phyloP scores from a whole-genome alignment of 2,888 invertebrate species.

The Amphimallon solstitiale region DNA sequence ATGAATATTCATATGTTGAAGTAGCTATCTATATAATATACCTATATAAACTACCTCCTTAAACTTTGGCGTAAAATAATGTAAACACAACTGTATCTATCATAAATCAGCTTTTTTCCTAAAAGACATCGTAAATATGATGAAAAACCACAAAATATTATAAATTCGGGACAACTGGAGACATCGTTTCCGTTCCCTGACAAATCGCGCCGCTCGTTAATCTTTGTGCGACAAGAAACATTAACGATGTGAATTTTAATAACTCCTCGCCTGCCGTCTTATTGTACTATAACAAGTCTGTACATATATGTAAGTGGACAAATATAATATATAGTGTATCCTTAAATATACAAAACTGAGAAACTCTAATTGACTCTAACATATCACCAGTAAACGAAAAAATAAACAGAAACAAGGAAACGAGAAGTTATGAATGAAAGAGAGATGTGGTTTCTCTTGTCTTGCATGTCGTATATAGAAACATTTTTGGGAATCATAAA shows the following conservation, averaged over 20 bases:
- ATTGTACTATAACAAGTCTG: background rate
- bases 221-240: conserved; percentile 11
- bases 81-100: conserved; percentile 14
- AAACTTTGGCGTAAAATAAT: background rate
- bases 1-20: background rate
- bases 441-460: background rate
- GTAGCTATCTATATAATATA: no score
- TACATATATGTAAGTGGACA: no score
- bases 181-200: conserved; percentile 20
- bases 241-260: conserved; percentile 11
- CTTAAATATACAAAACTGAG: background rate
- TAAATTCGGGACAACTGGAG: conserved; percentile 25
- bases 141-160: conserved; percentile 27
- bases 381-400: conserved; percentile 1
- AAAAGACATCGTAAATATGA: conserved; percentile 14
- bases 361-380: conserved; percentile 22
- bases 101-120: conserved; percentile 22
- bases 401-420: background rate
- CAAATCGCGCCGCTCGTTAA: conserved; percentile 20
- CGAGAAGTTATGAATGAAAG: background rate
- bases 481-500: no score
- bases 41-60: background rate
- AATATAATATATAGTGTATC: background rate
- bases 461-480: no score
- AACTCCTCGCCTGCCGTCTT: conserved; percentile 1